Evolutionary conservation across 2,797 vertebrate genomes (phyloP).

Genomic region (Sparidentex hasta): DNA sequence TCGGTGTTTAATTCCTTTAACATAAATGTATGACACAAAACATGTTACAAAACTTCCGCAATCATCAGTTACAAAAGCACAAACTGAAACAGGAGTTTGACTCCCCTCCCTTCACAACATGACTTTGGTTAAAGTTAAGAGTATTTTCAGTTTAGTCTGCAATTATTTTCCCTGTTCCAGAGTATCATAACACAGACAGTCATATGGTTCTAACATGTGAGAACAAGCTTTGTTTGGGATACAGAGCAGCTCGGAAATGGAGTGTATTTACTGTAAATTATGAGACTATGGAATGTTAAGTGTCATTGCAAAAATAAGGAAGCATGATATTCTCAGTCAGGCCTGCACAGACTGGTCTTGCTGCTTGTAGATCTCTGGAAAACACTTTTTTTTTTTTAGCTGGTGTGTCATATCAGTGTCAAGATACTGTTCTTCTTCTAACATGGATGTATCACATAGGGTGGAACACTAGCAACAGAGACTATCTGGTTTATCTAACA

Average conservation of each 20-base stretch:
- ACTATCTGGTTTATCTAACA: neutral
- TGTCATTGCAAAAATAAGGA: constrained; percentile 30
- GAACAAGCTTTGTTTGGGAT: constrained; percentile 11
- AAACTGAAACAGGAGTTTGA: constrained; percentile 45
- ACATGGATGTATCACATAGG: neutral
- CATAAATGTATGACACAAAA: constrained; percentile 36
- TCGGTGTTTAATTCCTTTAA: constrained; percentile 50
- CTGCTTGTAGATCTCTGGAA: constrained; percentile 12
- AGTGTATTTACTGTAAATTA: constrained; percentile 49
- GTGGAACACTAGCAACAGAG: neutral
- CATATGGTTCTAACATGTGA: constrained; percentile 7
- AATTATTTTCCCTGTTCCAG: constrained; percentile 3
- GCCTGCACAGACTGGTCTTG: neutral
- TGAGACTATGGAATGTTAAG: constrained; percentile 25
- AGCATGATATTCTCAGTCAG: neutral
- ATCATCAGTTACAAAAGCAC: constrained; percentile 51
- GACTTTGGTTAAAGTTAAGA: constrained; percentile 3
- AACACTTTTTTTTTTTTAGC: neutral
- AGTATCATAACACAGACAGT: constrained; percentile 29
- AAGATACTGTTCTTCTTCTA: constrained; percentile 3
- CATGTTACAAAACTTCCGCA: constrained; percentile 61
- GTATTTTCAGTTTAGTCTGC: neutral
- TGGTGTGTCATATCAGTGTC: constrained; percentile 1
- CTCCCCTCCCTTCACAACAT: constrained; percentile 25
- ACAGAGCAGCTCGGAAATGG: constrained; percentile 7